Percentiles rank a stretch among this genome's conserved stretches.
These are phyloP conservation scores for Elysia crispata DNA, from an alignment of 2,888 invertebrate genomes.

Conservation along the genomic window DNA sequence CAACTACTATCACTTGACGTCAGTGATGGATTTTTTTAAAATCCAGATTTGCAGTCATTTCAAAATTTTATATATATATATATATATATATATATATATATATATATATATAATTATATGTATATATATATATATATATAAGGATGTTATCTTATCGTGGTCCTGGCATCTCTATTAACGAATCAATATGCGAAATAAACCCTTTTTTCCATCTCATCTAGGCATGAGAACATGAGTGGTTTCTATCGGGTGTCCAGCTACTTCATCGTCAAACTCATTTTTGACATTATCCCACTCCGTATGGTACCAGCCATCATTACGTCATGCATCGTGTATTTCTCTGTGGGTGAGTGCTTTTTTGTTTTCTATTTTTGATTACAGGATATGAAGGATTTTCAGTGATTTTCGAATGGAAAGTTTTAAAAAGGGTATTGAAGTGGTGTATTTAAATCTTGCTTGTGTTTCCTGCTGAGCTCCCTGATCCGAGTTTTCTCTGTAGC, in stretches of 20 bases:
- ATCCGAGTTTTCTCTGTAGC: conserved; percentile 42
- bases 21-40: no score
- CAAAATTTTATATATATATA: no score
- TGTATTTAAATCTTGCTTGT: conserved; percentile 12
- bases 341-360: conserved; percentile 39
- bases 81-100: no score
- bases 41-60: no score
- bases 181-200: no score
- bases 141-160: no score
- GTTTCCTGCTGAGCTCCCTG: conserved; percentile 41
- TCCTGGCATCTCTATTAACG: no score
- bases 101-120: no score
- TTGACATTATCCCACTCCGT: conserved; percentile 42
- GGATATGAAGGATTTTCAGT: no score
- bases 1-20: no score
- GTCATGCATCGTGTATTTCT: conserved; percentile 40
- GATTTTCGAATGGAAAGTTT: neutral
- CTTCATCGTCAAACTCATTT: conserved; percentile 43
- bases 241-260: conserved; percentile 47
- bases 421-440: neutral
- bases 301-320: conserved; percentile 32
- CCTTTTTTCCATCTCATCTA: neutral
- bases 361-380: no score
- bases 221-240: conserved; percentile 48
- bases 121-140: no score